A percentile compares a stretch with the other conserved stretches of the same genome.
phyloP scores from a whole-genome alignment of 2,113 vertebrate genomes.

The Sitta europaea region DNA sequence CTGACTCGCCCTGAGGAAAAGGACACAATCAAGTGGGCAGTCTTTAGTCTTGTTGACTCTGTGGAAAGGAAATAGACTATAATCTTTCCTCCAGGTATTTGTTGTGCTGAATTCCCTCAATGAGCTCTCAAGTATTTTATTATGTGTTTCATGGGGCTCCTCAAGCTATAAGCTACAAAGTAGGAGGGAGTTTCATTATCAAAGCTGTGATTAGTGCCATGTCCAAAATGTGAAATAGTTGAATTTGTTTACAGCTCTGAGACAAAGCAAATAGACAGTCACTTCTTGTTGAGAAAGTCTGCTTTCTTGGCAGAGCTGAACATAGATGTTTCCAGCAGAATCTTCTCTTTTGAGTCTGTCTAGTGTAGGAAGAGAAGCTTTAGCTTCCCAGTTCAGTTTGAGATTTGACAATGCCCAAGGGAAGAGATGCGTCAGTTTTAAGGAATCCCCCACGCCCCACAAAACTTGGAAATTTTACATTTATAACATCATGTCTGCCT shows the following conservation, averaged over 20 bases:
- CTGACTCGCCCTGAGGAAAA: conserved; percentile 6
- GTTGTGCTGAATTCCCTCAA: neutral
- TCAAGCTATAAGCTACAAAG: neutral
- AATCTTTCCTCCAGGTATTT: conserved; percentile 49
- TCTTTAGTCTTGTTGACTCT: conserved; percentile 20
- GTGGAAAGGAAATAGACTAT: neutral
- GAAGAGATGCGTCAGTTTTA: conserved; percentile 43
- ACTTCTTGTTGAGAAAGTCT: conserved; percentile 30
- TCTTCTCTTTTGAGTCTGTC: conserved; percentile 13
- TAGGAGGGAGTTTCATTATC: neutral
- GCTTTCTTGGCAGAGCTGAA: neutral
- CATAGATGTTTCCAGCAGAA: conserved; percentile 47
- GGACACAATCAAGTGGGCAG: neutral
- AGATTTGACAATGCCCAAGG: conserved; percentile 50
- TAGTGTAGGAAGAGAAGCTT: neutral
- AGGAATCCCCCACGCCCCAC: conserved; percentile 60
- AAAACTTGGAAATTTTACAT: conserved; percentile 53
- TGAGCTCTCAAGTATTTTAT: neutral
- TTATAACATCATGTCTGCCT: conserved; percentile 57
- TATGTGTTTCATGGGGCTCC: neutral
- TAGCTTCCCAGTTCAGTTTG: conserved; percentile 26
- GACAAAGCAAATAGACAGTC: neutral
- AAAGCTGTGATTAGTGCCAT: neutral
- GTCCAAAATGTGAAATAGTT: neutral
- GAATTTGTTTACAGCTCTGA: conserved; percentile 22